These are phyloP conservation scores for Cantharis rustica DNA, from an alignment of 2,888 invertebrate genomes.

Conservation along the genomic window DNA sequence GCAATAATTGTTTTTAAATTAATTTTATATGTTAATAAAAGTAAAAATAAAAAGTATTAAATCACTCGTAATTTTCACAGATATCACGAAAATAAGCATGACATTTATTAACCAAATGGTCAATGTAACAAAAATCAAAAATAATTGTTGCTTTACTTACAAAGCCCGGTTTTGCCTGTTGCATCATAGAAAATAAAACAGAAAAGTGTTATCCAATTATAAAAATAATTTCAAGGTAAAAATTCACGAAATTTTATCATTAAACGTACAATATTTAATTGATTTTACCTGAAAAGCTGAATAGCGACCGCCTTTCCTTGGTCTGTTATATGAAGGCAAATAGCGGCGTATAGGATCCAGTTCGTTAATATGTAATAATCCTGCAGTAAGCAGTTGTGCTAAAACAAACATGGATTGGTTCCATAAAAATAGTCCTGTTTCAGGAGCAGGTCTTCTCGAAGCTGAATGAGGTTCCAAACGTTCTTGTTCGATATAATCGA, in stretches of 20 bases:
- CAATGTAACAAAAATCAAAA: not conserved
- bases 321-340: conserved; percentile 93
- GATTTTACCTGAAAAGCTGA: conserved; percentile 91
- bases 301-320: conserved; percentile 88
- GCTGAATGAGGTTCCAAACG: conserved; percentile 64
- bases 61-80: no score
- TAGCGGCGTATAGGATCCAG: conserved; percentile 94
- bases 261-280: not conserved
- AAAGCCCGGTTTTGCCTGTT: conserved; percentile 65
- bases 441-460: conserved; percentile 51
- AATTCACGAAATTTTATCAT: not conserved
- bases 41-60: no score
- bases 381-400: conserved; percentile 87
- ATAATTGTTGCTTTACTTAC: conserved; percentile 58
- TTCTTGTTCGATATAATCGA: conserved; percentile 74
- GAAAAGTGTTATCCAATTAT: not conserved
- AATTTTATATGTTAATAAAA: no score
- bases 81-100: not conserved
- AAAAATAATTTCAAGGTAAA: not conserved
- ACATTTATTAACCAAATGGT: not conserved
- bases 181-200: conserved; percentile 35
- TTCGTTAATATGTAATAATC: conserved; percentile 90
- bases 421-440: conserved; percentile 82
- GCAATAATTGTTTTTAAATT: no score
- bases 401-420: conserved; percentile 96